Conservation (phyloP, 2,888 invertebrate species). For the Pheosia gnoma region DNA sequence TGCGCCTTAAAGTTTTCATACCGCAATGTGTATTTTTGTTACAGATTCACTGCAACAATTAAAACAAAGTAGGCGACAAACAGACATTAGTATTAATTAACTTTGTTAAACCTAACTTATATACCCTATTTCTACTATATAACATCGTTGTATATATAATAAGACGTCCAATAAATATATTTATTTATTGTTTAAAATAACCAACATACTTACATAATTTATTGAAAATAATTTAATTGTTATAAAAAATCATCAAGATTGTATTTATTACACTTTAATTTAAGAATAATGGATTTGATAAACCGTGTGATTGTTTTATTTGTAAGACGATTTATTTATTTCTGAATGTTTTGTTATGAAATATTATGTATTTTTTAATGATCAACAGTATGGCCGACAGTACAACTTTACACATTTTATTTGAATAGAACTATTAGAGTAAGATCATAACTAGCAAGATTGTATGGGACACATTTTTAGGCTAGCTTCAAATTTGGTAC, state of each 20-base stretch:
- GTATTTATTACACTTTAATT: constrained; percentile 23
- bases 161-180: neutral
- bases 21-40: constrained; percentile 17
- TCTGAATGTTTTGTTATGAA: constrained; percentile 23
- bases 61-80: constrained; percentile 34
- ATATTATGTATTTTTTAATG: constrained; percentile 10
- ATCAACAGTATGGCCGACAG: neutral
- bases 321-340: constrained; percentile 41
- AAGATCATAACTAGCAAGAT: neutral
- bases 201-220: constrained; percentile 1
- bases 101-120: constrained; percentile 21
- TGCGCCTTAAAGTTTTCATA: neutral
- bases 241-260: constrained; percentile 10
- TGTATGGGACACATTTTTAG: neutral
- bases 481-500: neutral
- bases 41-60: constrained; percentile 37
- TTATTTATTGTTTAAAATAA: neutral
- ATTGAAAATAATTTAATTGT: constrained; percentile 12
- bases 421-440: neutral
- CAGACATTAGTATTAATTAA: constrained; percentile 49
- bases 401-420: neutral
- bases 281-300: constrained; percentile 39
- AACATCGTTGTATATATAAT: neutral
- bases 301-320: constrained; percentile 41
- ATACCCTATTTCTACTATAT: neutral